Base-by-base conservation (phyloP, 2,888 invertebrate species). In the Cephus rjabovi region DNA sequence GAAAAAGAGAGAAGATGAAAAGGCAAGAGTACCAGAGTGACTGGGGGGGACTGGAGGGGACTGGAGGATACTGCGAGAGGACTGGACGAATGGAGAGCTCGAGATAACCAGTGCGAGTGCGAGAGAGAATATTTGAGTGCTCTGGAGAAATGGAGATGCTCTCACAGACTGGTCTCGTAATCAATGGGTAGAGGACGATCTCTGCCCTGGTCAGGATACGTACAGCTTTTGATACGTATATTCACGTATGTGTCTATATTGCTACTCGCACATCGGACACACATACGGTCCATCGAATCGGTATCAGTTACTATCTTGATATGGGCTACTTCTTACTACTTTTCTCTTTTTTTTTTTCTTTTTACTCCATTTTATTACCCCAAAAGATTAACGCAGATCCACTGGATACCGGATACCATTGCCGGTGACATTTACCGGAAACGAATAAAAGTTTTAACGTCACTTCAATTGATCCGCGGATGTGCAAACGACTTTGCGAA, bases 161-260 rank as follows among this genome's bases (percentile, higher is more conserved):
- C 75, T 35, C 68, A 74, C 75, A 73, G 74, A 81, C 77, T 79
- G 81, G 77, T 85, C 82, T 83, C 81, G 84, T 87, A 86, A 88
- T 89, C 88, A 87, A 88, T 87, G 87, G 82, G 81, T 84, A 81
- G 84, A 15, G 77, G 82, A 81, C 84, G 81, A 85, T 83, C 81
- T 83, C 83, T 83, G 83, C 81, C 81, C 79, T 82, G 79, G 23
- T 69, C 78, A 34, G 76, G 75, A 70, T 70, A 69, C 75, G n/a
- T 31, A 69, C 69, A 31, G 75, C 69, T 56, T 69, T 69, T 56
- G 69, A 35, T 71, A 56, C 73, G 23, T 74, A 73, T 34, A 12
- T 76, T 33, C 31, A 11, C 23, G 30, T 71, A 34, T 71, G 71
- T 31, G 71, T 71, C 4, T 33, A 33, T 33, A 71, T 71, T 31